Evolutionary conservation across 2,888 invertebrate genomes (phyloP).

Genomic region (Latrodectus elegans): DNA sequence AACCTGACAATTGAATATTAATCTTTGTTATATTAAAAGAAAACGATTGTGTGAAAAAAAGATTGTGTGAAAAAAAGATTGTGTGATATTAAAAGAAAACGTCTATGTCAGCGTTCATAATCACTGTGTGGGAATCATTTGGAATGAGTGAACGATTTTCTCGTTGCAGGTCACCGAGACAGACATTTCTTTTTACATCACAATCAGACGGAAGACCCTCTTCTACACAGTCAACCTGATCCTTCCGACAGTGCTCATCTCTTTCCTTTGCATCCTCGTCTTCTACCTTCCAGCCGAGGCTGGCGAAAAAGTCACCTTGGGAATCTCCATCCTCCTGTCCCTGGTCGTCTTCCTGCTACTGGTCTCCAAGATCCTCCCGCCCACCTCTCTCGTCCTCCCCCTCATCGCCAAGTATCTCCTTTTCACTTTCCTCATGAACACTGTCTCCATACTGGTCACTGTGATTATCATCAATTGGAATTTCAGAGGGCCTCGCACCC

Average conservation of each 20-base stretch:
- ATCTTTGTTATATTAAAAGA: too few species aligned
- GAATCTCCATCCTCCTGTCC: constrained; percentile 98
- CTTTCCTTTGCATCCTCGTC: constrained; percentile 97
- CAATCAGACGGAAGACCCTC: constrained; percentile 95
- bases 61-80: too few species aligned
- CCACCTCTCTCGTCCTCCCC: constrained; percentile 97
- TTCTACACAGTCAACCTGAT: constrained; percentile 99
- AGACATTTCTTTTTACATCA: constrained; percentile 96
- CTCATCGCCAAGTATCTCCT: constrained; percentile 99
- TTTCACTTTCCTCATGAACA: constrained; percentile 99
- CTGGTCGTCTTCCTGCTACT: constrained; percentile 98
- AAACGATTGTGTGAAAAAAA: too few species aligned
- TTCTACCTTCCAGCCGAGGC: constrained; percentile 99
- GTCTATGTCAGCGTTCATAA: too few species aligned
- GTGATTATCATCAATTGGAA: constrained; percentile 99
- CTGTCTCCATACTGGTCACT: constrained; percentile 98
- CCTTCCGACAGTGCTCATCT: constrained; percentile 97
- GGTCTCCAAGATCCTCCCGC: constrained; percentile 98
- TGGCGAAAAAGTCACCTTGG: constrained; percentile 82
- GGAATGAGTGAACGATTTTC: not conserved
- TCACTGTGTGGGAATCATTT: too few species aligned
- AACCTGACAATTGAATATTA: too few species aligned
- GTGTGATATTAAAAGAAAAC: too few species aligned
- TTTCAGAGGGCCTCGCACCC: constrained; percentile 96
- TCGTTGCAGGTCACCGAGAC: constrained; percentile 85